Evolutionary conservation across 2,797 vertebrate species (phyloP).

Genomic region (Tenualosa ilisha): DNA sequence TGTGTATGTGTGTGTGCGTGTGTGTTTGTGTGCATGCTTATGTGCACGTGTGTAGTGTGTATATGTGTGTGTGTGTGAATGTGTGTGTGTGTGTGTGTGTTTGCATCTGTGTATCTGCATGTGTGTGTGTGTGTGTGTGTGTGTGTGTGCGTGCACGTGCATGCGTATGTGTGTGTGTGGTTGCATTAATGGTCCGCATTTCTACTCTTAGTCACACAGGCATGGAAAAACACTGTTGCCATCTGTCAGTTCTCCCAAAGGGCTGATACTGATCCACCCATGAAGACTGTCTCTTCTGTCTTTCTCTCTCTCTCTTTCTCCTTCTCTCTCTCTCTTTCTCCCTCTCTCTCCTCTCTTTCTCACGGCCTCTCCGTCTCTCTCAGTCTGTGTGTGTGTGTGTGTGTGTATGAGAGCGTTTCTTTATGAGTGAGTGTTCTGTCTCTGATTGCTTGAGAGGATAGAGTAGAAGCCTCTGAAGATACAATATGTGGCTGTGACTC

Average conservation of each 20-base stretch:
- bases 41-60: too few relatives aligned
- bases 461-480: neutral
- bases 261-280: neutral
- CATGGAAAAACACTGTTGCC: constrained; percentile 13
- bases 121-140: neutral
- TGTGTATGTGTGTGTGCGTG: too few relatives aligned
- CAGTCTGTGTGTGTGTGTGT: neutral
- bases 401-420: neutral
- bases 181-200: neutral
- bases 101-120: neutral
- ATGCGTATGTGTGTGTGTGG: neutral
- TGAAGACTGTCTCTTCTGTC: neutral
- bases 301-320: constrained; percentile 4
- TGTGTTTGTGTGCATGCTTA: too few relatives aligned
- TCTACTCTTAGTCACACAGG: constrained; percentile 1
- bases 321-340: neutral
- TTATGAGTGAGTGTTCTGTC: neutral
- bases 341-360: neutral
- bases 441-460: neutral
- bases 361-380: neutral
- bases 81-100: too few relatives aligned
- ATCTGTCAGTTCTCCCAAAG: constrained; percentile 1
- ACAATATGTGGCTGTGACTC: neutral
- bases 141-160: neutral
- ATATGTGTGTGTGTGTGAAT: too few relatives aligned